These are phyloP conservation scores for Dolichopus griseipennis DNA, from an alignment of 2,888 invertebrate genomes.

Conservation along the genomic window DNA sequence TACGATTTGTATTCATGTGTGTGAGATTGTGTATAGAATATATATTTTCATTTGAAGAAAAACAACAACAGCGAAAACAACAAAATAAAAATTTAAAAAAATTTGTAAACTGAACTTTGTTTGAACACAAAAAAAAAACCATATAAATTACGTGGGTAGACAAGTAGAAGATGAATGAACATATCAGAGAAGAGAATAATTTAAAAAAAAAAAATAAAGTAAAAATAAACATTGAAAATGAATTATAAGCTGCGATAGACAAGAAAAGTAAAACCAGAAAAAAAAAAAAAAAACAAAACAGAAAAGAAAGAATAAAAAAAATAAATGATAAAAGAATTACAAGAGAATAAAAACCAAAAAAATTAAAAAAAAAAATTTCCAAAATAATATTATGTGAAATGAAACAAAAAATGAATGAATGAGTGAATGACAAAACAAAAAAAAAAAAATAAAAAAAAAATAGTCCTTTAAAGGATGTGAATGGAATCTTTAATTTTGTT, in stretches of 20 bases:
- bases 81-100: too few species aligned
- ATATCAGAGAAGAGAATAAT: not conserved
- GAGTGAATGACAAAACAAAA: too few species aligned
- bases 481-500: not conserved
- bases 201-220: too few species aligned
- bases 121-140: not conserved
- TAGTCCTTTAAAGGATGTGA: not conserved
- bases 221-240: not conserved
- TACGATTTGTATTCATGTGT: too few species aligned
- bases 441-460: too few species aligned
- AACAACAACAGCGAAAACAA: not conserved
- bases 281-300: not conserved
- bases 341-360: not conserved
- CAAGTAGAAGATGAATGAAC: constrained; percentile 6
- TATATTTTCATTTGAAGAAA: too few species aligned
- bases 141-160: constrained; percentile 4
- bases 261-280: not conserved
- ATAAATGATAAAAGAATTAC: too few species aligned
- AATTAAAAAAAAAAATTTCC: not conserved
- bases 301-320: not conserved
- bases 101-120: too few species aligned
- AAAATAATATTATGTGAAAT: too few species aligned
- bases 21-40: too few species aligned
- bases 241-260: not conserved
- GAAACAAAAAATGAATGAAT: too few species aligned